Evolutionary conservation across 1,140 invertebrate species (phyloP).

Genomic region (Pogonomyrmex barbatus): DNA sequence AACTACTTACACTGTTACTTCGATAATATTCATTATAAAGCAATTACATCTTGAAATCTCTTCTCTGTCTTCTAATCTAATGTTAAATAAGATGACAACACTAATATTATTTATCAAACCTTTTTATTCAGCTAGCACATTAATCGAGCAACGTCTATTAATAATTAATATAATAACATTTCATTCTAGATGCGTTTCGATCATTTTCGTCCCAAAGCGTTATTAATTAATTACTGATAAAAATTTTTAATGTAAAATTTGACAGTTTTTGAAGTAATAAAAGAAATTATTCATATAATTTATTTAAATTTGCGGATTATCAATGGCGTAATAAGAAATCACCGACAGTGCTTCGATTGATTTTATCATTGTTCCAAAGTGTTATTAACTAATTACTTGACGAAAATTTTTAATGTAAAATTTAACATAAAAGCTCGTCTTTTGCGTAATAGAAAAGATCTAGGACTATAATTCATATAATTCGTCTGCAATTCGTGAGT

Average conservation of each 20-base stretch:
- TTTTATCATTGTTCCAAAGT: too few species aligned
- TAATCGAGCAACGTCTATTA: neutral
- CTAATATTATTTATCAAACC: neutral
- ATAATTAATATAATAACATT: neutral
- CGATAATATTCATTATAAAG: neutral
- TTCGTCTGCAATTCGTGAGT: neutral
- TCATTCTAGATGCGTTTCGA: neutral
- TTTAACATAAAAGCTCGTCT: too few species aligned
- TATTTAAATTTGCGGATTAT: too few species aligned
- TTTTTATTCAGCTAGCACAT: neutral
- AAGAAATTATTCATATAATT: neutral
- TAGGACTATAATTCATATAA: neutral
- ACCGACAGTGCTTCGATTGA: too few species aligned
- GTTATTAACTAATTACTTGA: too few species aligned
- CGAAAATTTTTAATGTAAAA: too few species aligned
- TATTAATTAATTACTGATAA: neutral
- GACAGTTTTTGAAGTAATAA: neutral
- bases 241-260: neutral
- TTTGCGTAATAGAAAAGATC: too few species aligned
- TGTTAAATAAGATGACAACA: neutral
- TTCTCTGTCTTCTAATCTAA: neutral
- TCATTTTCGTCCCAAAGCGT: neutral
- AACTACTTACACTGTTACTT: slow-evolving; percentile 5
- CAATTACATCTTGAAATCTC: neutral
- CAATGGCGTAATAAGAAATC: too few species aligned